Evolutionary conservation across 2,797 vertebrate genomes (phyloP), one percentile per base, ranked within the genome.

Genomic region (Telmatherina bonti): DNA sequence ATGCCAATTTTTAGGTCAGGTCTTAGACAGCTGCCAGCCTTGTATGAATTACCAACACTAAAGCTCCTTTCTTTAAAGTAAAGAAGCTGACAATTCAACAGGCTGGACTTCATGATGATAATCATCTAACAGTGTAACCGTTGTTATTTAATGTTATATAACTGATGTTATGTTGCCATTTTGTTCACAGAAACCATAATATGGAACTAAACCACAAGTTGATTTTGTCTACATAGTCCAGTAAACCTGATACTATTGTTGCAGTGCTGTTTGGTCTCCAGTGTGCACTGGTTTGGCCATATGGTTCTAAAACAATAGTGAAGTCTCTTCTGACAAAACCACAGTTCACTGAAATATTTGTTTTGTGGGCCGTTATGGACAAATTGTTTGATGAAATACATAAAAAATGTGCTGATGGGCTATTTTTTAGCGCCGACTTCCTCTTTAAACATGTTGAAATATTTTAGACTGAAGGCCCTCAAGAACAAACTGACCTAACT

Each of bases 271-370:
- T 87, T 85, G 81, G 85, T 86, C 84, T 90, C 88, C 80, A 87
- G 72, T 73, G 79, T 72, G 53, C 73, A 63, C 67, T 24, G 76
- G 71, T 86, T 85, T 88, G 58, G 54, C 72, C 84, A 75, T 84
- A 88, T 72, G 88, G 86, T 88, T 89, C 81, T 70, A 51, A 86
- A 82, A 92, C 90, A 91, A 92, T 91, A 36, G 83, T 56, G 64
- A 72, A 79, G 78, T 73, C 79, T 88, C 82, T 82, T 84, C 71
- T 78, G 80, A 66, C 70, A 58, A 84, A 88, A 88, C 91, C 90
- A 36, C 85, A 82, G 74, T 73, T 85, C 74, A 85, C 74, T 81
- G 78, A 91, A 91, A 90, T 90, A 87, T 89, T 90, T 89, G 78
- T 83, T 81, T 86, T 91, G 84, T 77, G 78, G 85, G 51, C 78